Base-by-base conservation (phyloP, 2,113 vertebrate genomes). In the Melanocharis versteri region DNA sequence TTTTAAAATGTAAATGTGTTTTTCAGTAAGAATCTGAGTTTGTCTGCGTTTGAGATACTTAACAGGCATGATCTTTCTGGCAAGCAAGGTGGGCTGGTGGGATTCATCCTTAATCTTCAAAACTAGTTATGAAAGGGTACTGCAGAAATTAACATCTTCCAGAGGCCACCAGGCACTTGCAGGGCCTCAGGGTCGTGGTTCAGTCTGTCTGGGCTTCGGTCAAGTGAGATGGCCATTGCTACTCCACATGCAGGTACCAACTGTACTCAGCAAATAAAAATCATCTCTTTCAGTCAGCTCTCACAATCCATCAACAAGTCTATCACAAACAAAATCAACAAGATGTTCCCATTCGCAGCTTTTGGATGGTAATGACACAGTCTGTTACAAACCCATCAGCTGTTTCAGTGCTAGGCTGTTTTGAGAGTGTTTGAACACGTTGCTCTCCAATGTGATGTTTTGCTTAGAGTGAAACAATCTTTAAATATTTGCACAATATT, bases 301-400 rank as follows among this genome's bases (percentile, higher is more conserved):
- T 96, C 79, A 61, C 51, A 80, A 66, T 66, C 64, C 82, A 51
- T 96, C 82, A 86, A 56, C 90, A 68, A 83, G 82, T 95, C 93
- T 94, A 96, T 92, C 83, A n/a, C 83, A 89, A 94, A 75, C 48
- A 94, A 93, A 89, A 87, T 89, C 92, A 71, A 66, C 95, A 94
- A 84, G 60, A 96, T 95, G 92, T 93, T 96, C 92, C 40, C 9
- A 2, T 93, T 94, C 0, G 11, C 89, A 80, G 84, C 30, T 91
- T 95, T 95, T 91, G 84, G 87, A 82, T 83, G 50, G 53, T 50
- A 91, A 82, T 80, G 92, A 81, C 69, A 92, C 64, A 92, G 90
- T 65, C 88, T 95, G 69, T 92, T 96, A 87, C 45, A 89, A 87
- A 87, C 23, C 51, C 79, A 60, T 92, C 68, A 81, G 90, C 86